Base-by-base conservation (phyloP, 1,140 invertebrate species). In the Atta cephalotes region DNA sequence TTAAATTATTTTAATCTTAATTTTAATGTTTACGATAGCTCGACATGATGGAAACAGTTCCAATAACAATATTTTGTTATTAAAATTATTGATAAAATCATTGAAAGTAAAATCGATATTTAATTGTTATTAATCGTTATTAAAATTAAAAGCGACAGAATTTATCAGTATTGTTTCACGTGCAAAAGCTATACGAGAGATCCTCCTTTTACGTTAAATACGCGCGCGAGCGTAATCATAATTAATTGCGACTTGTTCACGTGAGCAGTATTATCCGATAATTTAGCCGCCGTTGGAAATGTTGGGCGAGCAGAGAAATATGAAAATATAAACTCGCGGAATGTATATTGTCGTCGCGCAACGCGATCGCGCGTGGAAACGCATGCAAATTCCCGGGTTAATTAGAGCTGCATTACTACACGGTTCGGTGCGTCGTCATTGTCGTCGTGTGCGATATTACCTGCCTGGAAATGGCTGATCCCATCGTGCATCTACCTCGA, bases 351-450 rank as follows among this genome's bases (percentile, higher is more conserved):
- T 62, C 70, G 70, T 58, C 80, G 68, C 53, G 58, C 25, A 51
- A 21, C 70, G 68, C 80, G 68, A 82, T 82, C 68, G 68, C 56
- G 68, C 80, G 56, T 76, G 39, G 80, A 84, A 84, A 28, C 80
- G 80, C 80, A 76, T 76, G 80, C 80, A 74, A 82, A 82, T 72
- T 74, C 68, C 80, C 56, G 39, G 56, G 80, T 82, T 82, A 82
- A 82, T 82, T 82, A 82, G 80, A 82, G 80, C 21, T 21, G 80
- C 68, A 82, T 82, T 82, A 74, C 80, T 51, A 25, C 56, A 74
- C 70, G 80, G 80, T 58, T 74, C 80, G 25, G 39, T n/a, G 68
- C 68, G 18, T 31, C 53, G 66, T 82, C 80, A 82, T 82, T 74
- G 80, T 74, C 80, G 49, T 25, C 53, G 18, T 3, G 18, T 35